Evolutionary conservation across 2,113 vertebrate species (phyloP), one percentile per base, ranked within the genome.

Genomic region (Phycodurus eques): DNA sequence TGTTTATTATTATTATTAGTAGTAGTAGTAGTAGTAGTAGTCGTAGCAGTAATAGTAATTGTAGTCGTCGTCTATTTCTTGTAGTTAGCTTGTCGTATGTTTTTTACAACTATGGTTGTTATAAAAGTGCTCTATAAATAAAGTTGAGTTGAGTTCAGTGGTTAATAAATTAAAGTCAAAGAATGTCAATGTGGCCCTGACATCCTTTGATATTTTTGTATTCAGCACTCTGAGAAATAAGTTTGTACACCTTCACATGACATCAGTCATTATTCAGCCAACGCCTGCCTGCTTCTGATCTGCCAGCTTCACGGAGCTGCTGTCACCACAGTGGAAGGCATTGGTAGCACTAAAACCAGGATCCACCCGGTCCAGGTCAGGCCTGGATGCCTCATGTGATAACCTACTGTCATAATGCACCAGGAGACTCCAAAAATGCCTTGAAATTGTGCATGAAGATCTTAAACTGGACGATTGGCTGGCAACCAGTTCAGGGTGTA

Each of bases 271-370:
- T 91, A 75, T 70, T 89, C 95, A 0, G 93, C 83, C 13, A 96
- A 93, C 13, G 92, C 94, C 0, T 96, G 94, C 67, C 91, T 96
- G 17, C 83, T 95, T 66, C 94, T 94, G 1, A 59, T 96, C n/a
- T 94, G 94, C 66, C 94, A 91, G 27, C 88, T 96, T 8, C 78
- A 95, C 4, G 93, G 94, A 11, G 87, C 87, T 4, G 93, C 94
- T 0, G 54, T 97, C 78, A 95, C 93, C 77, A 96, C 94, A 0
- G 94, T 94, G 74, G 95, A 96, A 91, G 93, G 94, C n/a, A 77
- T 95, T 11, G 94, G 95, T 72, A 94, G 86, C 89, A 92, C 93
- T 64, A 93, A 85, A 75, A 93, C 82, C 84, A 93, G 92, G 78
- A 84, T 96, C 75, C 94, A 96, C 78, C 93, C 95, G 0, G 91